These are phyloP conservation scores for Dynastes hyllus DNA, from an alignment of 2,888 invertebrate species.

Conservation along the genomic window DNA sequence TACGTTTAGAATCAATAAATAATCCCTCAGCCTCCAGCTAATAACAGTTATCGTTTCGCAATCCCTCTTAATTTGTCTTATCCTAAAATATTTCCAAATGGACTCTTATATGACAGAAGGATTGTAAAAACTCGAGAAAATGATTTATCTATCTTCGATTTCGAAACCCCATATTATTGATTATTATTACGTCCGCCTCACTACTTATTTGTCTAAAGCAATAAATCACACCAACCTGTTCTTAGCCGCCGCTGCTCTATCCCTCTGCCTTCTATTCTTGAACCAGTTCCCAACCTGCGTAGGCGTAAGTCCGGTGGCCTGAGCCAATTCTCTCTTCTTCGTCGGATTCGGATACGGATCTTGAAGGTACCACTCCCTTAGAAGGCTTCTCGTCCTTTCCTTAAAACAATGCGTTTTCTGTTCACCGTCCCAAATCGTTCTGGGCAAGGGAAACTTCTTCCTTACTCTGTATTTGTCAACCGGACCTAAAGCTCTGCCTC, in stretches of 20 bases:
- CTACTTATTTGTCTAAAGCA: conserved; percentile 58
- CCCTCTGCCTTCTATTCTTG: conserved; percentile 90
- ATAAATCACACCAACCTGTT: conserved; percentile 83
- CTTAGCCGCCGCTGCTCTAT: conserved; percentile 94
- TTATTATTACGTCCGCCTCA: conserved; percentile 57
- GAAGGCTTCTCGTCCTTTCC: conserved; percentile 93
- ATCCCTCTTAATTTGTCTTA: conserved; percentile 49
- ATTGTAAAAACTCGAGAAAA: conserved; percentile 54
- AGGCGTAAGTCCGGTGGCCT: conserved; percentile 92
- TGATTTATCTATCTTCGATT: conserved; percentile 55
- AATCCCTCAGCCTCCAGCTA: conserved; percentile 14
- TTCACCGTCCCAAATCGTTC: conserved; percentile 97
- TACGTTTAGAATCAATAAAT: conserved; percentile 38
- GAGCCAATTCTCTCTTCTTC: conserved; percentile 92
- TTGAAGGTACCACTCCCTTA: conserved; percentile 98
- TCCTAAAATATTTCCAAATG: neutral
- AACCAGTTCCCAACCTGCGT: conserved; percentile 97
- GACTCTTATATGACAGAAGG: neutral
- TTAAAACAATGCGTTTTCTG: conserved; percentile 98
- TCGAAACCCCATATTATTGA: conserved; percentile 56
- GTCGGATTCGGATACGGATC: conserved; percentile 97
- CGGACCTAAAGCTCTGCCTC: conserved; percentile 92
- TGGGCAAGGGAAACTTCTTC: conserved; percentile 93
- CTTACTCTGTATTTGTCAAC: conserved; percentile 95
- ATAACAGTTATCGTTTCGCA: conserved; percentile 58